Conservation (phyloP, 2,797 vertebrate genomes). For the Hypotaenidia philippensis region DNA sequence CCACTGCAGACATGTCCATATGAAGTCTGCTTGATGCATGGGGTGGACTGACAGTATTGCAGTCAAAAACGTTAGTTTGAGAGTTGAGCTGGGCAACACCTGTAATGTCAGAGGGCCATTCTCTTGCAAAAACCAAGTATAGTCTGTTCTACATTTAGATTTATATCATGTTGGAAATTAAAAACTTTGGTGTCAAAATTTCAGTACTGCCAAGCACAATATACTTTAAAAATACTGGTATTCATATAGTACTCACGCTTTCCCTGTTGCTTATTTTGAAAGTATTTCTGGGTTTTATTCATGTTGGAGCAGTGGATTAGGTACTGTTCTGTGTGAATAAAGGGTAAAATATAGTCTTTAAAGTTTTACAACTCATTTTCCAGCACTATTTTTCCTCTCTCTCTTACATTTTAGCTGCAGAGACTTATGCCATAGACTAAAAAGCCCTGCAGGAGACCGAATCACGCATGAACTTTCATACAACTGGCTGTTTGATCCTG, state of each 20-base stretch:
- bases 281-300: neutral
- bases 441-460: neutral
- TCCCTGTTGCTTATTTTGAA: neutral
- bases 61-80: neutral
- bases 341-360: neutral
- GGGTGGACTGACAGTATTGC: neutral
- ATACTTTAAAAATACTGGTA: neutral
- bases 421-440: neutral
- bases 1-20: neutral
- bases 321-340: neutral
- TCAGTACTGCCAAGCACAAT: neutral
- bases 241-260: neutral
- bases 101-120: neutral
- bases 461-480: neutral
- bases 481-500: slow-evolving; percentile 1
- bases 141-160: neutral
- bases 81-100: neutral
- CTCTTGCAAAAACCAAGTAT: neutral
- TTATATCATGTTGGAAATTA: neutral
- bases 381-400: neutral
- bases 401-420: neutral
- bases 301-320: neutral
- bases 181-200: neutral
- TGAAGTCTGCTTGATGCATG: neutral
- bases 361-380: neutral